Percentiles rank a stretch among this genome's conserved stretches.
phyloP scores from a whole-genome alignment of 2,797 vertebrate genomes.

The Sebastes goodei region DNA sequence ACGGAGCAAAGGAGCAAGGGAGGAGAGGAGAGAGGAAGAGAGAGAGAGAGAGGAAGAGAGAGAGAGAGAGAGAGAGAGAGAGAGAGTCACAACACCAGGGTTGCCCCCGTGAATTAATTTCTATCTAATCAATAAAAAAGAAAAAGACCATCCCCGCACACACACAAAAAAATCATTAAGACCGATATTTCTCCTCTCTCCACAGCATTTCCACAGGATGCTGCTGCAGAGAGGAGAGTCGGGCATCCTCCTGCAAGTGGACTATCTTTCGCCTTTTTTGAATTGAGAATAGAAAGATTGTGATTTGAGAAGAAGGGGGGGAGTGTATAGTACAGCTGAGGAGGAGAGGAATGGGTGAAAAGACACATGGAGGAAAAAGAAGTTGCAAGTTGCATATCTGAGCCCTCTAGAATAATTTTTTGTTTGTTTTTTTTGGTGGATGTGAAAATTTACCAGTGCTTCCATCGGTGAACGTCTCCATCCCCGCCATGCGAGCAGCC shows the following conservation, averaged over 20 bases:
- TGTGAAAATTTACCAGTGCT: conserved; percentile 88
- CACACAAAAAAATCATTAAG: conserved; percentile 69
- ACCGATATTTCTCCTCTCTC: conserved; percentile 60
- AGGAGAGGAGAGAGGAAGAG: conserved; percentile 52
- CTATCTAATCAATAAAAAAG: conserved; percentile 83
- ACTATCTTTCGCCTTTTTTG: conserved; percentile 44
- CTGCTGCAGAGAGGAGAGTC: conserved; percentile 51
- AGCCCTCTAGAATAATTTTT: conserved; percentile 8
- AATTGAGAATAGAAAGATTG: conserved; percentile 58
- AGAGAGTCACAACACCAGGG: conserved; percentile 71
- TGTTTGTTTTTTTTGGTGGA: conserved; percentile 50
- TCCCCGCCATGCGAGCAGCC: conserved; percentile 89
- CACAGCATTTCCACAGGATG: conserved; percentile 42
- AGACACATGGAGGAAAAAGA: conserved; percentile 64
- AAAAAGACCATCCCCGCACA: conserved; percentile 67
- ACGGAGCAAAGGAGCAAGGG: conserved; percentile 70
- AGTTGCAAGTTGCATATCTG: conserved; percentile 77
- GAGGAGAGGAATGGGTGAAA: conserved; percentile 55
- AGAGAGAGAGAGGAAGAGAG: conserved; percentile 44
- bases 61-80: conserved; percentile 35
- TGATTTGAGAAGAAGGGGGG: conserved; percentile 41
- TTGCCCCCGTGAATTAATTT: conserved; percentile 81
- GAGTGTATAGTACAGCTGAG: conserved; percentile 46
- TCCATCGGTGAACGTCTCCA: conserved; percentile 92
- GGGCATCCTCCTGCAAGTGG: conserved; percentile 51